Evolutionary conservation across 2,113 vertebrate genomes (phyloP).

Genomic region (Cyphomyrus discorhynchus): DNA sequence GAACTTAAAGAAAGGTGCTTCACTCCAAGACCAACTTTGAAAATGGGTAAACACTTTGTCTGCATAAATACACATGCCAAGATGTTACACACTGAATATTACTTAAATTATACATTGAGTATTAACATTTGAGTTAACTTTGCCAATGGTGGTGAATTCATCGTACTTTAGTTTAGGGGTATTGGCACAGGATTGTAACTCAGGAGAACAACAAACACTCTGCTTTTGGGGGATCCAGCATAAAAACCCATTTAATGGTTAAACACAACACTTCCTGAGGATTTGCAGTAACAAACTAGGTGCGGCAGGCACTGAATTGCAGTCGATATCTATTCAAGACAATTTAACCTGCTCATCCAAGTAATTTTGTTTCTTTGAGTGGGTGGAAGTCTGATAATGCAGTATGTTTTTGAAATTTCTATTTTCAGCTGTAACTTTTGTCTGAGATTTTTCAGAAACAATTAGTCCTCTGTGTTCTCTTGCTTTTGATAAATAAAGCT

Average conservation of each 20-base stretch:
- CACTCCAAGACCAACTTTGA: background rate
- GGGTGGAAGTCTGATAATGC: background rate
- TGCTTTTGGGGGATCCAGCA: background rate
- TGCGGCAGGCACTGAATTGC: background rate
- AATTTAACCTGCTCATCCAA: background rate
- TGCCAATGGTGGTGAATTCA: background rate
- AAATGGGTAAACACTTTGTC: background rate
- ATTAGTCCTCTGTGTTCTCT: background rate
- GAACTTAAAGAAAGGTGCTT: background rate
- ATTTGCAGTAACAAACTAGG: background rate
- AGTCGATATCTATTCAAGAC: background rate
- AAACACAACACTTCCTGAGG: background rate
- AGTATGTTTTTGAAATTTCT: background rate
- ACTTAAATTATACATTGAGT: background rate
- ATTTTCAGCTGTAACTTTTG: background rate
- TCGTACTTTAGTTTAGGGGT: no score
- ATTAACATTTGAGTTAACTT: background rate
- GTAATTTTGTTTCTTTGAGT: background rate
- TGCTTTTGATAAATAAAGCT: background rate
- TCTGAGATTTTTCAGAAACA: background rate
- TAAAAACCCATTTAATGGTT: background rate
- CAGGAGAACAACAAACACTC: background rate
- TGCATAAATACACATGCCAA: background rate
- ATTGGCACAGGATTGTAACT: background rate
- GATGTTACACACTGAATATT: background rate